Evolutionary conservation across 2,797 vertebrate species (phyloP), one percentile per base, ranked within the genome.

Genomic region (Hephaestus fuliginosus): DNA sequence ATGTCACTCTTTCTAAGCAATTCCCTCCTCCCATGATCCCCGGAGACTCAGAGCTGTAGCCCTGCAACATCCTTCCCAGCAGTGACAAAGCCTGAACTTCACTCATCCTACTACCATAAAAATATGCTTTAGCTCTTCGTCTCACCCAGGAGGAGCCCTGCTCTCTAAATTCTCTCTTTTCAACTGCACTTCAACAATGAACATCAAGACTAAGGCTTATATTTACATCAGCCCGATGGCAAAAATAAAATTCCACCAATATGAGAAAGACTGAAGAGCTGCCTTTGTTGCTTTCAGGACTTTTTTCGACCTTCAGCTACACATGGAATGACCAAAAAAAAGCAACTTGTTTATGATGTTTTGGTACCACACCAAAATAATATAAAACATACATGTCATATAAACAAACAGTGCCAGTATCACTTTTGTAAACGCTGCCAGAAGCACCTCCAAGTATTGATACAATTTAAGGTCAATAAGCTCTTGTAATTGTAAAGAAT

Each of bases 21-120:
- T 60, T 70, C 65, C 70, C 70, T 70, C 66, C 73, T 77, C 58
- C 41, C 39, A 53, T n/a, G 11, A 67, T 75, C 71, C 82, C 75
- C 18, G 30, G 78, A 69, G 73, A 71, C 55, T 62, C n/a, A 11
- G 64, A 76, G 52, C 28, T 30, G 49, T 5, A 39, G 25, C 63
- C 20, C 30, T 33, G 30, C 30, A 33, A 33, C 30, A 33, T 33
- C 30, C 57, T 56, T 63, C 57, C 46, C 30, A 48, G 62, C 57
- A 41, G 46, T 49, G 63, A 66, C 39, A 22, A 43, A 30, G 30
- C 60, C 75, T 70, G 49, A 15, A 66, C 33, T 80, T 17, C 20
- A 8, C 55, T 80, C 58, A 25, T 66, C 18, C 36, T 28, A 7
- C 36, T 28, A 9, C 30, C 39, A 61, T 46, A 36, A 58, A 64